Base-by-base conservation (phyloP, 2,888 invertebrate genomes). In the Cosmia pyralina region DNA sequence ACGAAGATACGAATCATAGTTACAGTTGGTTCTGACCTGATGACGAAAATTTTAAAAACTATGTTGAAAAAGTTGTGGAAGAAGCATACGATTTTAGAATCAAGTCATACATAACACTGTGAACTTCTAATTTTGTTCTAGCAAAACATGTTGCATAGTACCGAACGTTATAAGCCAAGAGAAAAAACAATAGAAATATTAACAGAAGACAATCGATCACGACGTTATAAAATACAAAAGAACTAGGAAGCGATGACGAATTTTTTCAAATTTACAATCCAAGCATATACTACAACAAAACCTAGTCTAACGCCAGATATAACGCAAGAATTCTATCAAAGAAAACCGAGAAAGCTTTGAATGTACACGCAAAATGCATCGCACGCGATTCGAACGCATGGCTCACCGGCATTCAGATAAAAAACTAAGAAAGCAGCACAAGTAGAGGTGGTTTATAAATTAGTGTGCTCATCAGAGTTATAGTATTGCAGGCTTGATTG, bases 341-440 rank as follows among this genome's bases (percentile, higher is more conserved):
- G 87, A 86, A 86, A 84, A 76, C 75, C 50, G 81, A 84, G 88
- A 87, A 87, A 87, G 85, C 88, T 79, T 80, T 55, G 69, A 74
- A 58, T 79, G 66, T 87, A 79, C 86, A 86, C 86, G 86, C 86
- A 84, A 85, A 87, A 87, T 82, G 65, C 19, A 66, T 22, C 57
- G 67, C 88, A 88, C 88, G 88, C 88, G 80, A 88, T 88, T 62
- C 75, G 8, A 77, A 78, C 82, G 79, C 83, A 81, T 75, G 68
- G 72, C 79, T 80, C 77, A 57, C 59, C 60, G 87, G 88, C 65
- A 89, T 87, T 77, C 79, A 63, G 73, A 83, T 82, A 85, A 89
- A 89, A 89, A 88, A 85, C 81, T 65, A 85, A 73, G 89, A 88
- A 88, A 89, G 89, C 85, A 81, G 67, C 28, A 74, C 65, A 53